phyloP scores from a whole-genome alignment of 1,140 invertebrate species.

The Tetragnatha versicolor region DNA sequence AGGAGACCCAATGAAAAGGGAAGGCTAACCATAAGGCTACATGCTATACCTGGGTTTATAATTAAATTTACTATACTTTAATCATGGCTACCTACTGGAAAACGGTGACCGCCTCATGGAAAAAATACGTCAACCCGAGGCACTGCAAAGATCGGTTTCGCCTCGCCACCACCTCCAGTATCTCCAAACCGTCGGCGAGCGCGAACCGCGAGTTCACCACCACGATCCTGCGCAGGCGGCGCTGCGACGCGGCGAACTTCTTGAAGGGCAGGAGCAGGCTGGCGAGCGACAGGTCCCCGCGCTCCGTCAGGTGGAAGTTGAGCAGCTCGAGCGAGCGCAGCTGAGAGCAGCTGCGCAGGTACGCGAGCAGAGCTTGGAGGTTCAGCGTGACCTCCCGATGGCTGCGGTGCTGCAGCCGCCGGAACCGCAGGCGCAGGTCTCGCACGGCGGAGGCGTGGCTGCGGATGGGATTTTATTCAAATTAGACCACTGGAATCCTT shows the following conservation, averaged over 20 bases:
- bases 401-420: neutral
- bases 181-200: neutral
- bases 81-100: neutral
- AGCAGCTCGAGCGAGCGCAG: neutral
- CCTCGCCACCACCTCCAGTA: neutral
- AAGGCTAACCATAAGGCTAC: too few species aligned
- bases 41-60: too few species aligned
- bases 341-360: neutral
- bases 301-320: neutral
- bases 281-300: too few species aligned
- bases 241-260: neutral
- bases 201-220: neutral
- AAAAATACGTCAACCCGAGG: slow-evolving; percentile 11
- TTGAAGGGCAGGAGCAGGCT: neutral
- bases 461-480: too few species aligned
- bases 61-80: neutral
- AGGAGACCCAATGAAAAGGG: too few species aligned
- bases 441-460: slow-evolving; percentile 1
- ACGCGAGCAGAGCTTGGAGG: neutral
- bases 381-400: neutral
- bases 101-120: neutral
- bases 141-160: neutral
- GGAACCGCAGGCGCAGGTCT: neutral
- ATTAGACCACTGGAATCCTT: too few species aligned
- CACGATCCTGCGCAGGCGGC: neutral